Percentiles rank a stretch among this genome's conserved stretches.
Conservation (phyloP, 2,113 vertebrate genomes). For the Leucoraja erinaceus region DNA sequence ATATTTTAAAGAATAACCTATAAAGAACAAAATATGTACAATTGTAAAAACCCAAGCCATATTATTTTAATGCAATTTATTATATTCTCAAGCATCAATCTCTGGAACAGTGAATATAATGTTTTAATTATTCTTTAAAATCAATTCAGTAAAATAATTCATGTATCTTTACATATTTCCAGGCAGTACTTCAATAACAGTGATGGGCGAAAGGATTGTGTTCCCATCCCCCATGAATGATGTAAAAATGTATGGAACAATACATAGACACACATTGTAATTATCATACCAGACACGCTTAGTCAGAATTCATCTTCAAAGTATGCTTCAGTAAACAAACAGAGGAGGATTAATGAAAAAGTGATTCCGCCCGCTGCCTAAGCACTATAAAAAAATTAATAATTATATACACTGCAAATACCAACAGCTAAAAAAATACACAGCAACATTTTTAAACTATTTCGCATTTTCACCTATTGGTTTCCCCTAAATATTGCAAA, state of each 20-base stretch:
- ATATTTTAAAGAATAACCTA: background rate
- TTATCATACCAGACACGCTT: slow-evolving; percentile 39
- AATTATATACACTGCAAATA: slow-evolving; percentile 20
- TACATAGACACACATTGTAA: slow-evolving; percentile 33
- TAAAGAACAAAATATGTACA: background rate
- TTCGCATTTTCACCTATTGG: background rate
- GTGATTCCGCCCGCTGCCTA: slow-evolving; percentile 35
- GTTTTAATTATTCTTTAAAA: background rate
- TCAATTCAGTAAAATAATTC: slow-evolving; percentile 8
- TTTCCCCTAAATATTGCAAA: slow-evolving; percentile 20
- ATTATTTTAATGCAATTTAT: background rate
- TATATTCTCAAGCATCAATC: background rate
- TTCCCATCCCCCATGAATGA: slow-evolving; percentile 21
- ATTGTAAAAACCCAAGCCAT: background rate
- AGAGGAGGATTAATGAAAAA: slow-evolving; percentile 37
- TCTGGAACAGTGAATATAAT: background rate
- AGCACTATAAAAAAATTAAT: slow-evolving; percentile 36
- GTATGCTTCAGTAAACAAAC: slow-evolving; percentile 38
- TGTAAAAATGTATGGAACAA: slow-evolving; percentile 38
- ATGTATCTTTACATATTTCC: background rate
- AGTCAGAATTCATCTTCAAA: slow-evolving; percentile 39
- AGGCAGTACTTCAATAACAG: background rate
- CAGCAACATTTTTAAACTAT: background rate
- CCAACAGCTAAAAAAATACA: slow-evolving; percentile 25
- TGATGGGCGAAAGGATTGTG: background rate